Percentiles rank a stretch among this genome's conserved stretches.
Conservation (phyloP, 2,888 invertebrate genomes). For the Rhamnusium bicolor region DNA sequence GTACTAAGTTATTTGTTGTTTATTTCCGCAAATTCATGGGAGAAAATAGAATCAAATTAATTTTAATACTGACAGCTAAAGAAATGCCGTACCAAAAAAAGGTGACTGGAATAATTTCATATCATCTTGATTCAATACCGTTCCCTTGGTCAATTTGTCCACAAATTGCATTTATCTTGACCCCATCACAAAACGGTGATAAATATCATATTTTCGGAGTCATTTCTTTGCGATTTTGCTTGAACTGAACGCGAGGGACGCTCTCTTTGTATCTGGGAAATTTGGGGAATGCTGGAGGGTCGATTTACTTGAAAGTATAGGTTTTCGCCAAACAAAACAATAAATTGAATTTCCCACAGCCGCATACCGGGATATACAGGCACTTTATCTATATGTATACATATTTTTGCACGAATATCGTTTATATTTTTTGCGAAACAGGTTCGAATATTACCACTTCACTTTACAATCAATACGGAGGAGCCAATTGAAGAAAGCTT, state of each 20-base stretch:
- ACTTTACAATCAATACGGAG: neutral
- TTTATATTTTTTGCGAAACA: neutral
- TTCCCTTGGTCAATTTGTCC: conserved; percentile 15
- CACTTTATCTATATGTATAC: conserved; percentile 12
- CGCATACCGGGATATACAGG: conserved; percentile 7
- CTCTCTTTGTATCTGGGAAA: conserved; percentile 13
- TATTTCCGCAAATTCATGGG: too few species aligned
- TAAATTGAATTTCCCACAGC: conserved; percentile 22
- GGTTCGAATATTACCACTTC: neutral
- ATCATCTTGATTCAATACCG: neutral
- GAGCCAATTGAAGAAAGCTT: too few species aligned
- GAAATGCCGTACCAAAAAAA: too few species aligned
- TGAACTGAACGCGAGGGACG: neutral
- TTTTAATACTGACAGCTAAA: too few species aligned
- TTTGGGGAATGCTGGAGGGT: conserved; percentile 21
- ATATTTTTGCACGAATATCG: conserved; percentile 15
- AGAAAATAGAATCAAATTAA: too few species aligned
- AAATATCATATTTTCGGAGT: conserved; percentile 29
- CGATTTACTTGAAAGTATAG: conserved; percentile 14
- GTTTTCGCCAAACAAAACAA: conserved; percentile 25
- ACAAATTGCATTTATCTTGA: conserved; percentile 22
- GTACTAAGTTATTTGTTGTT: too few species aligned
- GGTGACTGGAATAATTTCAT: neutral
- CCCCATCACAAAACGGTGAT: conserved; percentile 17
- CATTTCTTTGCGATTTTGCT: conserved; percentile 15